Evolutionary conservation across 1,140 invertebrate genomes (phyloP).

Genomic region (Palaemon carinicauda): DNA sequence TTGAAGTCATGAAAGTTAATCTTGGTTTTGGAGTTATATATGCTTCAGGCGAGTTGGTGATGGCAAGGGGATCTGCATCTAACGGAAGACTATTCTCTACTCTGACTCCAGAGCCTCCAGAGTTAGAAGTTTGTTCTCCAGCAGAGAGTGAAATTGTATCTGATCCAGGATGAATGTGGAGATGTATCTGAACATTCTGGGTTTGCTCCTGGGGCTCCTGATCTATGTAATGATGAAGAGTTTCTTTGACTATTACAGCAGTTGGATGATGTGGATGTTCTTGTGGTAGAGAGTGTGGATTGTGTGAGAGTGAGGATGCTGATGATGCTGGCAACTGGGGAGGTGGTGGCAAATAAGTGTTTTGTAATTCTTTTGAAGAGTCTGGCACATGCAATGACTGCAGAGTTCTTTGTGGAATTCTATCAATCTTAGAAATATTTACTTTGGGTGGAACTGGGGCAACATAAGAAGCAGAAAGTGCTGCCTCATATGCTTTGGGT

Average conservation of each 20-base stretch:
- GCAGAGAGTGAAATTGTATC: background rate
- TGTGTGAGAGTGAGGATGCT: background rate
- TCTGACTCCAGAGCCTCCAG: background rate
- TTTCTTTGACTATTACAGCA: background rate
- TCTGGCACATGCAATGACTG: too few relatives aligned
- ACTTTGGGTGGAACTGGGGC: background rate
- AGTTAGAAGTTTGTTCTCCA: background rate
- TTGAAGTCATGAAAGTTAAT: background rate
- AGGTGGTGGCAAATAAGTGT: background rate
- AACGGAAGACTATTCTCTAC: background rate
- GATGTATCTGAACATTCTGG: constrained; percentile 36
- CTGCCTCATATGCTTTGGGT: too few relatives aligned
- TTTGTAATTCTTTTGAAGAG: background rate
- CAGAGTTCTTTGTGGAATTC: too few relatives aligned
- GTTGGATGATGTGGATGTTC: background rate
- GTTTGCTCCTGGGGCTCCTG: constrained; percentile 13
- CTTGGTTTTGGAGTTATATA: background rate
- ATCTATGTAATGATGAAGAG: background rate
- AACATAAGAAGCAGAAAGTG: background rate
- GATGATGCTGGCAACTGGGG: background rate
- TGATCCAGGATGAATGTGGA: constrained; percentile 34
- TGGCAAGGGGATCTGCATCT: background rate
- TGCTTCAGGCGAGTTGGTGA: background rate
- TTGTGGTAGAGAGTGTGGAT: background rate
- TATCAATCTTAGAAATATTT: too few relatives aligned